Percentiles rank a stretch among this genome's conserved stretches.
Conservation (phyloP, 2,888 invertebrate species). For the Lapara coniferarum region DNA sequence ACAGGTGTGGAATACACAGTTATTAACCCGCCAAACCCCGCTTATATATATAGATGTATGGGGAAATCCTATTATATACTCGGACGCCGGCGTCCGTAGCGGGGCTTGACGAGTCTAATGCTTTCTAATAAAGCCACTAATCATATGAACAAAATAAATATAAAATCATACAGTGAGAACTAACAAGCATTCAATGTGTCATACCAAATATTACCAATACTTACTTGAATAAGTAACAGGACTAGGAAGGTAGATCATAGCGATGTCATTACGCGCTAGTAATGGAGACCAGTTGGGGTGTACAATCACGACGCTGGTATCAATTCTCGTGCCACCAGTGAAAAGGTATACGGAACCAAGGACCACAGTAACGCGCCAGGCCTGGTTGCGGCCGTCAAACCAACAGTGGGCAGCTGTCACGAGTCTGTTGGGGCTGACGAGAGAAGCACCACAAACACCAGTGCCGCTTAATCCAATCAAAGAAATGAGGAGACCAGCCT, state of each 20-base stretch:
- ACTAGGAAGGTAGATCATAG: constrained; percentile 43
- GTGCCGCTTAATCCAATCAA: constrained; percentile 28
- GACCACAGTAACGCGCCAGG: constrained; percentile 48
- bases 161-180: not conserved
- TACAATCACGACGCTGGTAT: constrained; percentile 42
- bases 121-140: too few species aligned
- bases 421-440: constrained; percentile 43
- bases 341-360: constrained; percentile 55
- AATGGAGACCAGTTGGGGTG: constrained; percentile 51
- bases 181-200: not conserved
- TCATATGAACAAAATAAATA: not conserved
- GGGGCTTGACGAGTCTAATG: too few species aligned
- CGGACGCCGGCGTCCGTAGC: too few species aligned
- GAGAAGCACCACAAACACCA: constrained; percentile 53
- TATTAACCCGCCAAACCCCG: too few species aligned
- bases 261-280: constrained; percentile 51
- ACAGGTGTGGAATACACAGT: too few species aligned
- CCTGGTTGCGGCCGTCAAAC: constrained; percentile 53
- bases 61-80: too few species aligned
- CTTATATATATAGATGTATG: too few species aligned
- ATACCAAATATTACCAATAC: constrained; percentile 22
- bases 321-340: constrained; percentile 51
- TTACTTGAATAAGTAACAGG: constrained; percentile 42
- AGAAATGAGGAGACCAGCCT: constrained; percentile 43
- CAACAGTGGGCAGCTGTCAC: constrained; percentile 56